Evolutionary conservation across 92 coral and sea anemone species (phyloP), one percentile per base, ranked within the genome.

Genomic region (Meandrina meandrites): DNA sequence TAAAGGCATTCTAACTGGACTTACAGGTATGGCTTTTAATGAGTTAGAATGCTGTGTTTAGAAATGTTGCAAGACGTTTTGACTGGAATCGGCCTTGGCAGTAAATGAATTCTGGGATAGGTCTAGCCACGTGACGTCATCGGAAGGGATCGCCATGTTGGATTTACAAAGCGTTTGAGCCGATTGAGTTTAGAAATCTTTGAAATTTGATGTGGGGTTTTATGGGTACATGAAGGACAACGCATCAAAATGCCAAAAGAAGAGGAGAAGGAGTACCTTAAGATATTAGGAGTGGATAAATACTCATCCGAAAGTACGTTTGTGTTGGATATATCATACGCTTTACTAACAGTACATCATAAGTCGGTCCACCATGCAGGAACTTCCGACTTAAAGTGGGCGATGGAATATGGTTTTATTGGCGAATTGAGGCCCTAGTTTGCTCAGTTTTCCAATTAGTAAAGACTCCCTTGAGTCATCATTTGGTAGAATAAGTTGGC

Each of bases 181-280:
- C 60, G 64, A 81, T 73, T 80, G 56, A 76, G 75, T 60, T 88
- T 50, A 84, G 90, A 57, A 90, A 81, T 82, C 85, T 73, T 90
- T 57, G 87, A 90, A 90, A 87, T 87, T 90, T 90, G 88, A 84
- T 91, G 86, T 80, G 79, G 93, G 91, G 86, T 94, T 94, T 87
- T 89, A 81, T 75, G 89, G 79, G 87, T 94, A 93, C 90, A 93
- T 93, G 94, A 91, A 71, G 90, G 87, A 90, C 75, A 93, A 82
- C 82, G 85, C 89, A 36, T 88, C 78, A 97, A 91, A 89, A 97
- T 97, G 99, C 99, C 99, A 82, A 97, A 95, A 91, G 99, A 95
- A 91, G 98, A 95, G 67, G 96, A 90, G 92, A 94, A 91, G 80
- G 97, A 96, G 87, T 89, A 83, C 88, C 92, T 93, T 89, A 96